These are phyloP conservation scores for Ditylenchus dipsaci DNA, from an alignment of 1,140 invertebrate genomes.

Conservation along the genomic window DNA sequence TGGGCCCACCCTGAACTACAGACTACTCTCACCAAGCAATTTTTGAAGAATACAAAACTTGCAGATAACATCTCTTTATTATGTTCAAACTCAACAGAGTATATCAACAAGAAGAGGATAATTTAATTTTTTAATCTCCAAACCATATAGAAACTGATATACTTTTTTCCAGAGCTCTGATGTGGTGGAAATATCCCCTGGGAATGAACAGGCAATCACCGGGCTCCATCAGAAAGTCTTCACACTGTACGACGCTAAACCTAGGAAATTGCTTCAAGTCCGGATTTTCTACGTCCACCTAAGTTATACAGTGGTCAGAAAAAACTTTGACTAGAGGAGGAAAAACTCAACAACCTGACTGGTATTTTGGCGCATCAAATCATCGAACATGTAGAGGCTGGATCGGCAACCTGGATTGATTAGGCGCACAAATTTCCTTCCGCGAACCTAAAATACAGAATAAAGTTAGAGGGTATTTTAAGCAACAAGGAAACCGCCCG, in stretches of 20 bases:
- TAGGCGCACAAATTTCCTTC: conserved; percentile 47
- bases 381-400: conserved; percentile 36
- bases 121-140: conserved; percentile 17
- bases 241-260: conserved; percentile 27
- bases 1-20: too few relatives aligned
- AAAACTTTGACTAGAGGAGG: too few relatives aligned
- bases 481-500: too few relatives aligned
- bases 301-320: too few relatives aligned
- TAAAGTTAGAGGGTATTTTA: too few relatives aligned
- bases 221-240: conserved; percentile 40
- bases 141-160: conserved; percentile 50
- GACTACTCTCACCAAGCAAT: too few relatives aligned
- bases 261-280: conserved; percentile 41
- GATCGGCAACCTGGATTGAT: conserved; percentile 25
- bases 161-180: conserved; percentile 36
- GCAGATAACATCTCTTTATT: too few relatives aligned
- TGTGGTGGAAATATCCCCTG: conserved; percentile 37
- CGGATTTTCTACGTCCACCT: conserved; percentile 45
- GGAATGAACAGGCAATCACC: conserved; percentile 48
- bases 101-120: too few relatives aligned
- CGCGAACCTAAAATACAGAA: conserved; percentile 30
- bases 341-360: conserved; percentile 21
- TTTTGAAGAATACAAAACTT: too few relatives aligned
- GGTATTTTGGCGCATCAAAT: conserved; percentile 35
- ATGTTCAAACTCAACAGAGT: too few relatives aligned